These are phyloP conservation scores for Hirtodrosophila confusa DNA, from an alignment of 2,888 invertebrate species.

Conservation along the genomic window DNA sequence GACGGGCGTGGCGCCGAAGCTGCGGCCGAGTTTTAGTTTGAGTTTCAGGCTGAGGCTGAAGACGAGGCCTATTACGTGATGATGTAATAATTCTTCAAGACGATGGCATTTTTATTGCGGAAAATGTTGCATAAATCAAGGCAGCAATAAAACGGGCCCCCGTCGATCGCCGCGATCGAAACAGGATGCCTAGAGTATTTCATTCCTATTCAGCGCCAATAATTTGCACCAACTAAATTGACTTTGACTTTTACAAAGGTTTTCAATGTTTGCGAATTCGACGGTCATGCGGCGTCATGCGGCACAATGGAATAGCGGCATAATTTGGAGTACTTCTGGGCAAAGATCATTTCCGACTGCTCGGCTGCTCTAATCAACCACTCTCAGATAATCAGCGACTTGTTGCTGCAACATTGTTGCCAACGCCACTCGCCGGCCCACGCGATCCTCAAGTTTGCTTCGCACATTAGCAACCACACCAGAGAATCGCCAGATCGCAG, in stretches of 20 bases:
- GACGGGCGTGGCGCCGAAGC: conserved; percentile 70
- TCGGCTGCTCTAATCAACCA: conserved; percentile 50
- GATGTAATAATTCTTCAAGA: conserved; percentile 77
- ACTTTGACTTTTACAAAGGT: conserved; percentile 32
- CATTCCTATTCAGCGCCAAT: conserved; percentile 58
- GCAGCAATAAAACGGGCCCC: conserved; percentile 71
- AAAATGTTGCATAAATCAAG: conserved; percentile 79
- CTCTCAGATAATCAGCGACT: conserved; percentile 59
- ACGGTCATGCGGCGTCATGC: conserved; percentile 53
- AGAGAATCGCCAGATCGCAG: conserved; percentile 33
- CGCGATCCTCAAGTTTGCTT: conserved; percentile 50
- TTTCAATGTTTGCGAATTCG: conserved; percentile 42
- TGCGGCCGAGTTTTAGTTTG: conserved; percentile 15
- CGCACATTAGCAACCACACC: conserved; percentile 64
- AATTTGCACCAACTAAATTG: conserved; percentile 63
- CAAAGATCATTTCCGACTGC: conserved; percentile 45
- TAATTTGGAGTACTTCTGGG: conserved; percentile 52
- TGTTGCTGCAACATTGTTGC: conserved; percentile 58
- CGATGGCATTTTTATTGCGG: conserved; percentile 77
- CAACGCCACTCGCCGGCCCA: conserved; percentile 47
- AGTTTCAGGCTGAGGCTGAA: conserved; percentile 17
- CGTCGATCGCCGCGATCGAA: conserved; percentile 52
- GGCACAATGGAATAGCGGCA: conserved; percentile 56
- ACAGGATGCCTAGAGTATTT: conserved; percentile 64
- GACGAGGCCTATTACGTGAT: conserved; percentile 73